Percentiles rank a stretch among this genome's conserved stretches.
These are phyloP conservation scores for Habroteleia sp. DNA, from an alignment of 2,888 invertebrate genomes.

Conservation along the genomic window DNA sequence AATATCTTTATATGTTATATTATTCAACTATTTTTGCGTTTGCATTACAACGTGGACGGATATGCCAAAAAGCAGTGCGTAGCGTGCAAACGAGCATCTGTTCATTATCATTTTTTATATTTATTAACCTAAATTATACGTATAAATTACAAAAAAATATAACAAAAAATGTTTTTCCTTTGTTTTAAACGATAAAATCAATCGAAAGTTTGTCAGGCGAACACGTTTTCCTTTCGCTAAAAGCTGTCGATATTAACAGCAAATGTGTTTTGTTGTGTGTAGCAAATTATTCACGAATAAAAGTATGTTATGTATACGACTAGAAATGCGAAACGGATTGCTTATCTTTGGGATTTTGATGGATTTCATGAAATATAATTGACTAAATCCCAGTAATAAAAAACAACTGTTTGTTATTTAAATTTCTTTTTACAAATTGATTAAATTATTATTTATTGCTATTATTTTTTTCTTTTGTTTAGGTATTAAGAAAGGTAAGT, in stretches of 20 bases:
- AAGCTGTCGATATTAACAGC: constrained; percentile 26
- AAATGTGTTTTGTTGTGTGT: constrained; percentile 11
- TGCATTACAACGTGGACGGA: too few relatives aligned
- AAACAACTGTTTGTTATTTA: too few relatives aligned
- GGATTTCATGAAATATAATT: too few relatives aligned
- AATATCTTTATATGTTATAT: constrained; percentile 1
- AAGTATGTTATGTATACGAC: constrained; percentile 1
- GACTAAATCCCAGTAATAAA: too few relatives aligned
- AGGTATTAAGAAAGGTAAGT: too few relatives aligned
- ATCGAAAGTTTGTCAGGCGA: constrained; percentile 18
- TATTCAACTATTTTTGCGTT: background rate
- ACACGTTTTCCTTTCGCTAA: constrained; percentile 4
- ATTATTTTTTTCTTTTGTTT: too few relatives aligned
- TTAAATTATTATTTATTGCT: too few relatives aligned
- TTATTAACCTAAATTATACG: background rate
- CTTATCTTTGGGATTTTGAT: too few relatives aligned
- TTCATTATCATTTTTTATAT: too few relatives aligned
- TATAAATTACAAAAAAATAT: constrained; percentile 3
- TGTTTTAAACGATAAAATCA: constrained; percentile 22
- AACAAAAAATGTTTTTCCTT: background rate
- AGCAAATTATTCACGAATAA: constrained; percentile 18
- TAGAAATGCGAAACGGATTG: too few relatives aligned
- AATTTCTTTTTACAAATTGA: too few relatives aligned
- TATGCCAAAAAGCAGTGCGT: background rate
- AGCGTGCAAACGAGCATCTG: too few relatives aligned